These are phyloP conservation scores for Hedya salicella DNA, from an alignment of 2,888 invertebrate genomes.

Conservation along the genomic window DNA sequence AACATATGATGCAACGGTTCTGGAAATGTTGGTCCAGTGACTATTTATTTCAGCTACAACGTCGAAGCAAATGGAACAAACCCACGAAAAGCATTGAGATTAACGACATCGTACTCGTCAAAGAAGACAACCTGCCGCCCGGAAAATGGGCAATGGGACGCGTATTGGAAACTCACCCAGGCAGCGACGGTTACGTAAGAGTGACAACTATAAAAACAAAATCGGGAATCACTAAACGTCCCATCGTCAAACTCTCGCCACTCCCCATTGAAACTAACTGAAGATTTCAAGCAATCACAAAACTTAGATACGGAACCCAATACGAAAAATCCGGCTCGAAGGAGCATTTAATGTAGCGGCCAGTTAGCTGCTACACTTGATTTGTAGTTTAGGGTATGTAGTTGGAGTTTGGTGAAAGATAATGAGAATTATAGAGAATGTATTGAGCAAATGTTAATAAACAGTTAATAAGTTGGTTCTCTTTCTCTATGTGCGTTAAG, in stretches of 20 bases:
- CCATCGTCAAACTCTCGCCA: slow-evolving; percentile 25
- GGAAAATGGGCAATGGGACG: slow-evolving; percentile 13
- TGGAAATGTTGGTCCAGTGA: slow-evolving; percentile 37
- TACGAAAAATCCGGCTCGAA: background rate
- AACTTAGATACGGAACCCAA: background rate
- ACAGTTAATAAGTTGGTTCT: too few relatives aligned
- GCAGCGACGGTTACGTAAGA: slow-evolving; percentile 2
- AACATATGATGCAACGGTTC: slow-evolving; percentile 40
- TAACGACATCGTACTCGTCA: slow-evolving; percentile 31
- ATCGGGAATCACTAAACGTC: background rate
- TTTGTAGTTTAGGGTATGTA: too few relatives aligned
- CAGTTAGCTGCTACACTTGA: too few relatives aligned
- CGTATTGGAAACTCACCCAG: too few relatives aligned
- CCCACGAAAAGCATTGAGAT: slow-evolving; percentile 31
- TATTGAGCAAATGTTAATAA: too few relatives aligned
- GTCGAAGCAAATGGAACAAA: slow-evolving; percentile 27
- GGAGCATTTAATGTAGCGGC: too few relatives aligned
- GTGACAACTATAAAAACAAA: slow-evolving; percentile 25
- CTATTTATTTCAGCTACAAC: slow-evolving; percentile 37
- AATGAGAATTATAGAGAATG: too few relatives aligned
- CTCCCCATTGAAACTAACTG: slow-evolving; percentile 4
- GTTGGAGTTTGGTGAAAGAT: too few relatives aligned
- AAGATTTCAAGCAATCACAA: background rate
- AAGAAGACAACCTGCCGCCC: slow-evolving; percentile 20
- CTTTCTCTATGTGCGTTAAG: too few relatives aligned